phyloP scores from a whole-genome alignment of 2,888 invertebrate genomes.

The Habrosyne pyritoides region DNA sequence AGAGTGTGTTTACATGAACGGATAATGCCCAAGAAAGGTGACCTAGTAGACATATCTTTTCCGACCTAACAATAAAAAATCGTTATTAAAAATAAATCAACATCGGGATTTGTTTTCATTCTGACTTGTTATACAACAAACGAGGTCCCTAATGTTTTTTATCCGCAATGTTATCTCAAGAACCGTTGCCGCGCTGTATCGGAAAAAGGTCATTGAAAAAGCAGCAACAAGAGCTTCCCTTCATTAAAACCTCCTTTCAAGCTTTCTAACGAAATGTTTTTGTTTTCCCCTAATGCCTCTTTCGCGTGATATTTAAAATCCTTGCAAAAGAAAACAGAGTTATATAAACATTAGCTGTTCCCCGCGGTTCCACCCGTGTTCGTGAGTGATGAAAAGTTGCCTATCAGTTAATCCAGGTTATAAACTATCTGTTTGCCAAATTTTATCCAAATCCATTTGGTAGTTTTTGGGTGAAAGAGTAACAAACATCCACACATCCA shows the following conservation, averaged over 20 bases:
- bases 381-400: too few species aligned
- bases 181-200: background rate
- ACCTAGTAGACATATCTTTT: too few species aligned
- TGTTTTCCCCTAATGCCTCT: constrained; percentile 40
- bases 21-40: too few species aligned
- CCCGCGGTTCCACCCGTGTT: too few species aligned
- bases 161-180: background rate
- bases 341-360: too few species aligned
- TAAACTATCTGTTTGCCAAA: too few species aligned
- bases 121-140: background rate
- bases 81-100: background rate
- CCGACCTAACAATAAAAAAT: too few species aligned
- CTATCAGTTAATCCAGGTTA: too few species aligned
- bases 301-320: constrained; percentile 38
- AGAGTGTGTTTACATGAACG: too few species aligned
- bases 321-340: constrained; percentile 18
- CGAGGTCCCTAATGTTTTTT: background rate
- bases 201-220: constrained; percentile 6
- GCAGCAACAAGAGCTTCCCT: constrained; percentile 18
- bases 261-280: constrained; percentile 30
- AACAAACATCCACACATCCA: too few species aligned
- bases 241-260: constrained; percentile 39
- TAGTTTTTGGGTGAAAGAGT: too few species aligned
- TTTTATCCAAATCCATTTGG: too few species aligned
- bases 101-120: background rate